Base-by-base conservation (phyloP, 1,140 invertebrate species). In the Lordiphosa collinella region DNA sequence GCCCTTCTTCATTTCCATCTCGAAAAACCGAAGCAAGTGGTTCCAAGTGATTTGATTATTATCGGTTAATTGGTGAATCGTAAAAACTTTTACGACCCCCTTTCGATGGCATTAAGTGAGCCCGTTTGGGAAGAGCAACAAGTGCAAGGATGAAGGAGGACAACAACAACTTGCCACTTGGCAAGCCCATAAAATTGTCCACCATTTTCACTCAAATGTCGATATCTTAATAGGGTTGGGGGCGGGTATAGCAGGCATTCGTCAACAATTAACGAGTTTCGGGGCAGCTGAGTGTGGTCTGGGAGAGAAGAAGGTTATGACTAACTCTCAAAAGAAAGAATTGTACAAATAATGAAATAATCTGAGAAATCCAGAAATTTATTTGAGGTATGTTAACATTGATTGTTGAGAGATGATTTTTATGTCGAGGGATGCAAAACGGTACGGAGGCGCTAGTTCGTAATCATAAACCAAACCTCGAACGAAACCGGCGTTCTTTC, bases 11-110 rank as follows among this genome's bases (percentile, higher is more conserved):
- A 18, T 52, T 29, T 40, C 29, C 22, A 6, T 29, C 13, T 35
- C 22, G 25, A 29, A 8, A 29, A 29, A 22, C 18, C 22, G 34
- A 34, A 48, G 46, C 47, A 51, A 53, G 44, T 50, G 64, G 54
- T 40, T 63, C 60, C 53, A 76, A 76, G 68, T 79, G 82, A 79
- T 75, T 84, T 75, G 84, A 86, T 84, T 87, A 86, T 86, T 75
- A 86, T 86, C 84, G 84, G 73, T 87, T 86, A 86, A 86, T 86
- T 86, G 84, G 56, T 47, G 50, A 55, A 69, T 84, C 84, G 73
- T 86, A 79, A 86, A 84, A 86, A 63, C 62, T 87, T 84, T 86
- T 79, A 86, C 84, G 84, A 86, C 14, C 55, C 14, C 55, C 71
- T 56, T 49, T 16, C 46, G 14, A 37, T 18, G 11, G 47, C 47